Evolutionary conservation across 2,888 invertebrate species (phyloP).

Genomic region (Melanotus villosus): DNA sequence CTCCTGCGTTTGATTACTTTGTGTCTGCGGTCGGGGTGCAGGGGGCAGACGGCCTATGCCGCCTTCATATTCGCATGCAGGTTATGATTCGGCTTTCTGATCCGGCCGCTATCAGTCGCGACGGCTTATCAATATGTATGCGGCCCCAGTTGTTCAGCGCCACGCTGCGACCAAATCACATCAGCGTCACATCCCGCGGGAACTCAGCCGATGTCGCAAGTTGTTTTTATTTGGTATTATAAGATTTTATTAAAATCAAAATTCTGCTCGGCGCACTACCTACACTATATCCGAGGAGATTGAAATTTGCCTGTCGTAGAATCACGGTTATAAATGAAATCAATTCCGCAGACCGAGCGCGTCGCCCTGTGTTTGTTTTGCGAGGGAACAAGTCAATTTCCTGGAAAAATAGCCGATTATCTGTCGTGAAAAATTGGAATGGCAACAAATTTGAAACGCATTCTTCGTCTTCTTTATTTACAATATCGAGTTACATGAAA

Average conservation of each 20-base stretch:
- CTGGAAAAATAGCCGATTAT: slow-evolving; percentile 62
- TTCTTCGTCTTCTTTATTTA: slow-evolving; percentile 62
- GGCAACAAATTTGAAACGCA: slow-evolving; percentile 62
- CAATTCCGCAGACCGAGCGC: slow-evolving; percentile 58
- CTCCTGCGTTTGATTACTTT: slow-evolving; percentile 49
- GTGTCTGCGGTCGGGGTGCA: slow-evolving; percentile 29
- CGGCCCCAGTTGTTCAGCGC: slow-evolving; percentile 49
- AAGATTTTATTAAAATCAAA: slow-evolving; percentile 55
- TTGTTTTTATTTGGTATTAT: slow-evolving; percentile 53
- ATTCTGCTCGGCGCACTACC: slow-evolving; percentile 45
- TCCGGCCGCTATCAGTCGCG: slow-evolving; percentile 52
- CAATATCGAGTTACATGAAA: slow-evolving; percentile 47
- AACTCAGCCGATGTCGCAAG: slow-evolving; percentile 46
- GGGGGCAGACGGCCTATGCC: slow-evolving; percentile 20
- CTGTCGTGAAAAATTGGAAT: slow-evolving; percentile 61
- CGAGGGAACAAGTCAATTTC: slow-evolving; percentile 62
- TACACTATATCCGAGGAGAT: slow-evolving; percentile 51
- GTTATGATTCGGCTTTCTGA: slow-evolving; percentile 52
- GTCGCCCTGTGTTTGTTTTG: slow-evolving; percentile 59
- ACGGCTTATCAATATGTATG: slow-evolving; percentile 60
- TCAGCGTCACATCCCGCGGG: slow-evolving; percentile 51
- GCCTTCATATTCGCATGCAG: slow-evolving; percentile 53
- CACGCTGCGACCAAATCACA: slow-evolving; percentile 53
- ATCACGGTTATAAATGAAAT: slow-evolving; percentile 63
- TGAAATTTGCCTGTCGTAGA: slow-evolving; percentile 60